A percentile compares a stretch with the other conserved stretches of the same genome.
These are phyloP conservation scores for Echeneis naucrates DNA, from an alignment of 2,797 vertebrate genomes.

Conservation along the genomic window DNA sequence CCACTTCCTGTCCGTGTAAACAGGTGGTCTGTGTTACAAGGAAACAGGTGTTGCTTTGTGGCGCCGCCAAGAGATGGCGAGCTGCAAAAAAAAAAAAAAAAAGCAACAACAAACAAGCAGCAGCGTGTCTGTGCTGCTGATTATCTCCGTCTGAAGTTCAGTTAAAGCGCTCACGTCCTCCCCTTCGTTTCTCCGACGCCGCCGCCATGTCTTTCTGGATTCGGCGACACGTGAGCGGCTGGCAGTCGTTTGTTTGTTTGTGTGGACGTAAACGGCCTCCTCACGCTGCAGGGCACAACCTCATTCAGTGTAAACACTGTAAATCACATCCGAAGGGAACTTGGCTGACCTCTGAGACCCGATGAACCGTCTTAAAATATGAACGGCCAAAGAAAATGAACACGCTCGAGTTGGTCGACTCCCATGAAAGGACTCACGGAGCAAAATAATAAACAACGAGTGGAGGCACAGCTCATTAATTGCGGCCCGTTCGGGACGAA, in stretches of 20 bases:
- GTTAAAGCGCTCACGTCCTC: conserved; percentile 27
- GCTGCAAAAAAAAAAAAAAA: conserved; percentile 2
- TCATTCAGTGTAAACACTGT: conserved; percentile 52
- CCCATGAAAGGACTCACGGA: conserved; percentile 13
- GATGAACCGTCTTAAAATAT: conserved; percentile 49
- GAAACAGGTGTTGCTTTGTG: conserved; percentile 85
- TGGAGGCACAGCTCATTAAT: conserved; percentile 57
- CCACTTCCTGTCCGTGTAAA: conserved; percentile 49
- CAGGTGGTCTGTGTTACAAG: conserved; percentile 80
- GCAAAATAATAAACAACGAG: conserved; percentile 48
- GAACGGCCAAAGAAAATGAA: conserved; percentile 40
- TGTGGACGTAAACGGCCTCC: conserved; percentile 31
- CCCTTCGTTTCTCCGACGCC: too few species aligned
- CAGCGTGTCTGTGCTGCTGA: conserved; percentile 52
- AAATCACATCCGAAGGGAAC: conserved; percentile 57
- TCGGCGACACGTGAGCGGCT: conserved; percentile 29
- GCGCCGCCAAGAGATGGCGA: conserved; percentile 66
- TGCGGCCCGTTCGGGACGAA: conserved; percentile 17
- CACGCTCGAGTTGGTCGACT: conserved; percentile 28
- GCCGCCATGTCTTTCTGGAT: conserved; percentile 40
- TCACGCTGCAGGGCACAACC: conserved; percentile 32
- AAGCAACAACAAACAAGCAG: conserved; percentile 46
- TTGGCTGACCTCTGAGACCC: conserved; percentile 51
- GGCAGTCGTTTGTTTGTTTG: conserved; percentile 48
- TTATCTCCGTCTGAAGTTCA: conserved; percentile 56